Conservation (phyloP, 2,797 vertebrate genomes). For the Crax fasciolata region DNA sequence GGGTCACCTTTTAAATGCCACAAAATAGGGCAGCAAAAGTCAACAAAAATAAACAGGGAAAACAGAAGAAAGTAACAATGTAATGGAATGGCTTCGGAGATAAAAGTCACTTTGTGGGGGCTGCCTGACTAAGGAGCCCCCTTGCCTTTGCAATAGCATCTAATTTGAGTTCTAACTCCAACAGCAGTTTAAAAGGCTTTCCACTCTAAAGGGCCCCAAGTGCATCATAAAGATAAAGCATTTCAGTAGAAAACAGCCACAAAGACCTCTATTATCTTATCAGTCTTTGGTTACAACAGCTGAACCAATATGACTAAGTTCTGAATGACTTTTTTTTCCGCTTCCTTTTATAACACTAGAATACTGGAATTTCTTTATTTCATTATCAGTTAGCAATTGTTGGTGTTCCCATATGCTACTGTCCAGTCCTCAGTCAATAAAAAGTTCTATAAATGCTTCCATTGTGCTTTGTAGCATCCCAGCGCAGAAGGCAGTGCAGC, state of each 20-base stretch:
- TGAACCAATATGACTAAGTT: constrained; percentile 95
- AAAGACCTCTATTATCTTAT: constrained; percentile 97
- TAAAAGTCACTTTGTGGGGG: constrained; percentile 98
- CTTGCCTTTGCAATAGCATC: constrained; percentile 84
- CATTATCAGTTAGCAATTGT: constrained; percentile 92
- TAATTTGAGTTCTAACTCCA: constrained; percentile 97
- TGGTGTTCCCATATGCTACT: constrained; percentile 90
- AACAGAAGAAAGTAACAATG: constrained; percentile 84
- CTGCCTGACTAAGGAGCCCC: constrained; percentile 87
- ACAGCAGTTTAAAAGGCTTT: constrained; percentile 93
- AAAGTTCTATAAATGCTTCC: constrained; percentile 90
- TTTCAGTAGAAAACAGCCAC: constrained; percentile 94
- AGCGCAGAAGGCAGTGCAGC: constrained; percentile 79
- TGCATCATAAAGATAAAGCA: constrained; percentile 98
- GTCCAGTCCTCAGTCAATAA: constrained; percentile 89
- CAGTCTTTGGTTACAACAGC: constrained; percentile 95
- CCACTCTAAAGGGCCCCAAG: constrained; percentile 95
- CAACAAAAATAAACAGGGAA: constrained; percentile 90
- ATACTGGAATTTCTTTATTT: constrained; percentile 96
- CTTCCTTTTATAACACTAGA: constrained; percentile 87
- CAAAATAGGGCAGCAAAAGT: constrained; percentile 92
- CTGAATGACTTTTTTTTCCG: constrained; percentile 90
- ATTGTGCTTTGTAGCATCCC: constrained; percentile 86
- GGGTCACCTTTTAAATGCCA: constrained; percentile 90
- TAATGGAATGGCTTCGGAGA: constrained; percentile 88